Conservation (phyloP, 2,888 invertebrate species). For the Chrysolina haemoptera region DNA sequence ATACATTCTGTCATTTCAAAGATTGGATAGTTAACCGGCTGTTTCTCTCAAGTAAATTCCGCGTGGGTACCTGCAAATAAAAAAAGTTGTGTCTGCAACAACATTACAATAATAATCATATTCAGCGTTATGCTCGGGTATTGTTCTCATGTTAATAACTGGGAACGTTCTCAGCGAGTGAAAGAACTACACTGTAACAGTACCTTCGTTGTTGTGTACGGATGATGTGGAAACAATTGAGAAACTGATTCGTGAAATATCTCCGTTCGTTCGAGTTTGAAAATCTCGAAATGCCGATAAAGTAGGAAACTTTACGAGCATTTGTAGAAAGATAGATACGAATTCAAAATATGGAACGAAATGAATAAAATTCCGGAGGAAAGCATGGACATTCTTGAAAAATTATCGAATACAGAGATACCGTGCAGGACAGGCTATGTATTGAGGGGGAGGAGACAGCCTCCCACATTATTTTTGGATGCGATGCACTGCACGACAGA, state of each 20-base stretch:
- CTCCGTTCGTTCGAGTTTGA: not conserved
- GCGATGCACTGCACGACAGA: too few species aligned
- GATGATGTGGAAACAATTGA: conserved; percentile 10
- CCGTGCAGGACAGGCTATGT: too few species aligned
- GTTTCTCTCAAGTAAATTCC: not conserved
- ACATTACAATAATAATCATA: conserved; percentile 21
- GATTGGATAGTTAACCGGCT: too few species aligned
- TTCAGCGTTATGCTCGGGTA: conserved; percentile 17
- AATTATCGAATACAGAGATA: too few species aligned
- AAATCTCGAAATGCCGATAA: not conserved
- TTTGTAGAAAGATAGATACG: too few species aligned
- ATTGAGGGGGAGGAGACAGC: too few species aligned
- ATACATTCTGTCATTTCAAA: too few species aligned
- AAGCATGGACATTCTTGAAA: too few species aligned
- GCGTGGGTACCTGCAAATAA: not conserved
- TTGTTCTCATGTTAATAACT: conserved; percentile 25
- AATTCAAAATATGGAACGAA: too few species aligned
- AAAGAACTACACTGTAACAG: conserved; percentile 31
- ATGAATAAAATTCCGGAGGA: too few species aligned
- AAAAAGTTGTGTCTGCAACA: conserved; percentile 3
- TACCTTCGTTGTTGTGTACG: conserved; percentile 23
- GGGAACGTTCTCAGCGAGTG: conserved; percentile 33
- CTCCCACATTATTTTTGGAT: too few species aligned
- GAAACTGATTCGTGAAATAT: conserved; percentile 3
- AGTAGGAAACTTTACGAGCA: too few species aligned